These are phyloP conservation scores for Lissocephala sabroskyi DNA, from an alignment of 2,888 invertebrate species.

Conservation along the genomic window DNA sequence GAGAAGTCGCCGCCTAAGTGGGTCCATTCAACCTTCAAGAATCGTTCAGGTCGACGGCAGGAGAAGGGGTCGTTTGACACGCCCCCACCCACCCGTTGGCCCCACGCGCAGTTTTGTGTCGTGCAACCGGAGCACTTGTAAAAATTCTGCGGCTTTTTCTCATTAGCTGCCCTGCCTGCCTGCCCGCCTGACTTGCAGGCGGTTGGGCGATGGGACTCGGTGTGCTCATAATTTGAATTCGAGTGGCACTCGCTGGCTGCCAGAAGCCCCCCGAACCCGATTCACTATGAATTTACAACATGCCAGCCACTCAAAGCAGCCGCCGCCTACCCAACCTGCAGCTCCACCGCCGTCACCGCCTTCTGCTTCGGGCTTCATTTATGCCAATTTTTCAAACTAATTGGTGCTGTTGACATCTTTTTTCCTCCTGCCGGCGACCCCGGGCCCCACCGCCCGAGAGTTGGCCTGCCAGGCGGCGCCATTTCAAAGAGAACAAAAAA, in stretches of 20 bases:
- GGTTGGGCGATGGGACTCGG: not conserved
- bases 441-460: not conserved
- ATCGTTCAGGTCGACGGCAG: not conserved
- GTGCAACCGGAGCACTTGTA: constrained; percentile 6
- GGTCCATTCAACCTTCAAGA: constrained; percentile 2
- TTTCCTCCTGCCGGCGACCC: constrained; percentile 16
- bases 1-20: not conserved
- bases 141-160: constrained; percentile 4
- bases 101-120: not conserved
- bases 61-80: constrained; percentile 10
- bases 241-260: constrained; percentile 34
- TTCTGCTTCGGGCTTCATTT: constrained; percentile 55
- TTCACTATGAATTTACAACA: constrained; percentile 35
- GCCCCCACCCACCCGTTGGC: constrained; percentile 3
- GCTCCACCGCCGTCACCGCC: not conserved
- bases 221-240: constrained; percentile 43
- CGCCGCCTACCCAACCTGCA: constrained; percentile 14
- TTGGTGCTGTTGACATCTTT: constrained; percentile 71
- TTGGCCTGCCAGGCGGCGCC: not conserved
- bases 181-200: too few relatives aligned
- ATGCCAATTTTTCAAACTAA: constrained; percentile 69
- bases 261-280: not conserved
- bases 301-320: constrained; percentile 24
- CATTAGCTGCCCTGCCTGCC: constrained; percentile 28
- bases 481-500: constrained; percentile 10